These are phyloP conservation scores for Eriocheir sinensis DNA, from an alignment of 1,140 invertebrate genomes.

Conservation along the genomic window DNA sequence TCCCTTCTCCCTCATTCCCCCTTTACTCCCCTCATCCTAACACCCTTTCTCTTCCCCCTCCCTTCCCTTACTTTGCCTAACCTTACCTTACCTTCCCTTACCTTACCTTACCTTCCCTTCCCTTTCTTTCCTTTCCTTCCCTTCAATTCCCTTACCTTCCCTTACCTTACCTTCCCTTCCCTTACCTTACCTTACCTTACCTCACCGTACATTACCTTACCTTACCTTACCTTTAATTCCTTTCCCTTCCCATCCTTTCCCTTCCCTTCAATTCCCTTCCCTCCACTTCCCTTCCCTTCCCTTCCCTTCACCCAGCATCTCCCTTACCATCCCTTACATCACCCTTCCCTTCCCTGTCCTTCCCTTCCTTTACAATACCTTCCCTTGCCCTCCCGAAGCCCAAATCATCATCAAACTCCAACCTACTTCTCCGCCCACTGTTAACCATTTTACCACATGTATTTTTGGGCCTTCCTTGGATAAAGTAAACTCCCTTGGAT, in stretches of 20 bases:
- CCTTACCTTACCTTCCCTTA: not conserved
- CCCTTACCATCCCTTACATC: not conserved
- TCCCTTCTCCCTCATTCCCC: not conserved
- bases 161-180: too few relatives aligned
- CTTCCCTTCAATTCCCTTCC: not conserved
- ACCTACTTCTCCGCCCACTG: not conserved
- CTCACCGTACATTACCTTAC: too few relatives aligned
- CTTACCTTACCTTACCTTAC: too few relatives aligned
- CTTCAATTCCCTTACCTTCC: too few relatives aligned
- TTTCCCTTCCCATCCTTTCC: not conserved
- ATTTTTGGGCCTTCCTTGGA: too few relatives aligned
- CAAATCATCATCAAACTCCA: not conserved
- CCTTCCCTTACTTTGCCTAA: not conserved
- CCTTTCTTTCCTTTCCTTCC: not conserved
- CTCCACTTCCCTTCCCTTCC: conserved; percentile 10
- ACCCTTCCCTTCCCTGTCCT: not conserved
- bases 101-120: not conserved
- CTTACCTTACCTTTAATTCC: not conserved
- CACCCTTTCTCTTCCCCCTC: not conserved
- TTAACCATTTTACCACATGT: not conserved
- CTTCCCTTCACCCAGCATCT: not conserved
- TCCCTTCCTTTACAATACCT: not conserved
- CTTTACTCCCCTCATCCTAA: not conserved
- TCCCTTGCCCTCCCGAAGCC: not conserved
- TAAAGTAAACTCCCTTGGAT: not conserved